Evolutionary conservation across 2,797 vertebrate species (phyloP), one percentile per base, ranked within the genome.

Genomic region (Gadopsis marmoratus): DNA sequence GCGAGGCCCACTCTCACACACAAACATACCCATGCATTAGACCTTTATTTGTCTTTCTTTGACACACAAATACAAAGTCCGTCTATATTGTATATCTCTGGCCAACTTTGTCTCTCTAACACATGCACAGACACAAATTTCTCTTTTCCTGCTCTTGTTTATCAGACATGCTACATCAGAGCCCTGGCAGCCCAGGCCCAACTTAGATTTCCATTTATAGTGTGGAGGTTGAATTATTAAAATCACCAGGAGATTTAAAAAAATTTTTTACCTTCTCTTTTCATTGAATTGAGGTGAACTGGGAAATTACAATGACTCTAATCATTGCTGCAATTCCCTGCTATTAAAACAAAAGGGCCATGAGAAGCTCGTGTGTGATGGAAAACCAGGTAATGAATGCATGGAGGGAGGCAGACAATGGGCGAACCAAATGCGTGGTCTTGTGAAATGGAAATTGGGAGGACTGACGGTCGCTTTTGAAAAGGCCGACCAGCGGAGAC

Each of bases 371-470:
- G 53, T 78, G 59, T 5, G 45, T 79, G 77, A 83, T 66, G 78
- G 71, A 86, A 84, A 89, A 76, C 41, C 69, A 55, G 74, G 78
- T 88, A 88, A 92, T 89, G 70, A 88, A 92, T 83, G 74, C 72
- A 64, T 19, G 58, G 68, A 85, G 39, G 31, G 60, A 75, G 66
- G 64, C 39, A 72, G 26, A 89, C 89, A 91, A 87, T 74, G 62
- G 69, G 45, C 4, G 4, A 78, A 77, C 58, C 75, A 41, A 78
- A 79, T 16, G 9, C 13, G 6, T 31, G 61, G 62, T 71, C 86
- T 71, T 91, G 85, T 93, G 89, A 91, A 91, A 88, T 91, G 88
- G 74, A 91, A 92, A 93, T 91, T 29, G n/a, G 61, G 68, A 72
- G 3, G 56, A 59, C 45, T 51, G 58, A 72, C 43, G 14, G 59